Base-by-base conservation (phyloP, 2,797 vertebrate species). In the Psittacula echo region DNA sequence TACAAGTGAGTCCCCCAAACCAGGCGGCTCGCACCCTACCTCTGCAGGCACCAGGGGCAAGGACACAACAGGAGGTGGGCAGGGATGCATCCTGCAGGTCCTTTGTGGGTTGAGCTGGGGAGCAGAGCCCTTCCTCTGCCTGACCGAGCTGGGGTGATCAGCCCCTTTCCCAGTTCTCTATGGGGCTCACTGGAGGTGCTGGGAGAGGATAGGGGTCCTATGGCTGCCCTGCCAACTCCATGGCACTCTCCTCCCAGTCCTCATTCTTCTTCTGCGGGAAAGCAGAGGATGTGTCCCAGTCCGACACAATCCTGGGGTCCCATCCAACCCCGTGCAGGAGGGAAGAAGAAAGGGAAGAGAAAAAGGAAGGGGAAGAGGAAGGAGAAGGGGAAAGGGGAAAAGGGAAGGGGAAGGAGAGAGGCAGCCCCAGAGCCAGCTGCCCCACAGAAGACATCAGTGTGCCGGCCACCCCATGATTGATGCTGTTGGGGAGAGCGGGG, bases 71-170 rank as follows among this genome's bases (percentile, higher is more conserved):
- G 54, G 41, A 86, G 20, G 15, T 1, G 42, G 41, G 26, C 42
- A 37, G 48, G 51, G 85, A 53, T 13, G 72, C 41, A 61, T 19
- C 75, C 54, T 1, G 0, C 19, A 22, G 32, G 7, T 24, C 62
- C 27, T 20, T 32, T 41, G 50, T 0, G 2, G 42, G 75, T 7
- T 18, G 37, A 78, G 44, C 20, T 44, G 50, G 7, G 47, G 29
- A 64, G 80, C 5, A 41, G 39, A 71, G 48, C 9, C 47, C 27
- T n/a, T 34, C 3, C 58, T 34, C 39, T 32, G 27, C 53, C 41
- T 3, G 2, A 16, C 37, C 0, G 0, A 45, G 54, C 11, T 0
- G 1, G 30, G 62, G 11, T 1, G 1, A 67, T 11, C 56, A 18
- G 18, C 10, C 48, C 82, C n/a, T 47, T 42, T 23, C 54, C 48